phyloP scores from a whole-genome alignment of 2,113 vertebrate genomes.

The Aviceda subcristata region DNA sequence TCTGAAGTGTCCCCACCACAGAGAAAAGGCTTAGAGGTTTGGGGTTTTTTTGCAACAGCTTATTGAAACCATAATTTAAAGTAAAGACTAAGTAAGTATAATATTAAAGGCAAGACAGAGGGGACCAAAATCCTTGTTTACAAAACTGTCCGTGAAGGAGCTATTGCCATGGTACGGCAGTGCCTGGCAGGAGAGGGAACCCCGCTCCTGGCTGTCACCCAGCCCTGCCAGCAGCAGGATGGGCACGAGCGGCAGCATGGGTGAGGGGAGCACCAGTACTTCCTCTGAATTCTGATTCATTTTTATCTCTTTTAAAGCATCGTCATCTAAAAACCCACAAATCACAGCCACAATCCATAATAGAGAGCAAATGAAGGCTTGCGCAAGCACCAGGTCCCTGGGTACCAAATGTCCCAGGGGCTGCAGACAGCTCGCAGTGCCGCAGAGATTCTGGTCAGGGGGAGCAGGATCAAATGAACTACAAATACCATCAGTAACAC shows the following conservation, averaged over 20 bases:
- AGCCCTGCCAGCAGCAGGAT: rapidly evolving
- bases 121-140: neutral
- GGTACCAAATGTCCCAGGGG: too few relatives aligned
- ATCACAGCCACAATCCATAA: neutral
- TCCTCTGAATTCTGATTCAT: neutral
- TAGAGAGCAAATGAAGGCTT: neutral
- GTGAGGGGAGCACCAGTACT: neutral
- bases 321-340: neutral
- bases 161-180: neutral
- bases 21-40: neutral
- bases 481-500: neutral
- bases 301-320: neutral
- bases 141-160: neutral
- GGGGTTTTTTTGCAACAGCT: neutral
- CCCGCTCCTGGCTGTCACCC: neutral
- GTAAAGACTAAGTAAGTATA: neutral
- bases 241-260: neutral
- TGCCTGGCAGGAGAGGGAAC: neutral
- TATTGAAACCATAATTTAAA: neutral
- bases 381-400: neutral
- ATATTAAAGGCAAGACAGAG: neutral
- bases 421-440: neutral
- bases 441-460: rapidly evolving
- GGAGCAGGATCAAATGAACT: neutral
- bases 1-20: neutral